Evolutionary conservation across 2,888 invertebrate species (phyloP), one percentile per base, ranked within the genome.

Genomic region (Melanchra persicariae): DNA sequence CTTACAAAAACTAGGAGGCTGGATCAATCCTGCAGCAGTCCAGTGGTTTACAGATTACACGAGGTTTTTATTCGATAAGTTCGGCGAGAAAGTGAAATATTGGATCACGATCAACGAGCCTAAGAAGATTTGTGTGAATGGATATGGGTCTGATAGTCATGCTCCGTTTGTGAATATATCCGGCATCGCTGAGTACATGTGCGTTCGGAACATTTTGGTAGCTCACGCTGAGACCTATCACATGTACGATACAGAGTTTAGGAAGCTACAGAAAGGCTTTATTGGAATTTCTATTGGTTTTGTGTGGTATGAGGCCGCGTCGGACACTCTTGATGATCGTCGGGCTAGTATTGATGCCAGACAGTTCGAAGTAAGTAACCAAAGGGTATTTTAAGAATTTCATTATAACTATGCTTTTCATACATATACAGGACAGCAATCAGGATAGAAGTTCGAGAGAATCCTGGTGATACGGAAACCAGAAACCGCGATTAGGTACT

Each of bases 71-170:
- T 97, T 96, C 70, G 85, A 89, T n/a, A 85, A 89, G 8, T 96
- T 96, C 66, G 96, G 96, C 1, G 91, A 95, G 59, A 93, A 93
- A 81, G 96, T 97, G 0, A 92, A 95, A 73, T 85, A 90, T 61
- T 97, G 97, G 97, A 94, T 97, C 7, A 97, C 97, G 0, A 93
- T 97, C 49, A 97, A 97, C 83, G 97, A 97, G 64, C 97, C 97
- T 0, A 93, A 91, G 63, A 90, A 93, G 40, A 91, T 93, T 45
- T 94, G 94, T 77, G 83, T 87, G 8, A 89, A 87, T 59, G 95
- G 94, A 0, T 96, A 95, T 49, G 93, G 92, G 0, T 87, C 89
- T 1, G 87, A 83, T 26, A 12, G n/a, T 0, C 89, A 87, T 73
- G 93, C 95, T 0, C 95, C 96, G 0, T 88, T 90, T 71, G 12